Evolutionary conservation across 2,113 vertebrate species (phyloP).

Genomic region (Channa maculata): DNA sequence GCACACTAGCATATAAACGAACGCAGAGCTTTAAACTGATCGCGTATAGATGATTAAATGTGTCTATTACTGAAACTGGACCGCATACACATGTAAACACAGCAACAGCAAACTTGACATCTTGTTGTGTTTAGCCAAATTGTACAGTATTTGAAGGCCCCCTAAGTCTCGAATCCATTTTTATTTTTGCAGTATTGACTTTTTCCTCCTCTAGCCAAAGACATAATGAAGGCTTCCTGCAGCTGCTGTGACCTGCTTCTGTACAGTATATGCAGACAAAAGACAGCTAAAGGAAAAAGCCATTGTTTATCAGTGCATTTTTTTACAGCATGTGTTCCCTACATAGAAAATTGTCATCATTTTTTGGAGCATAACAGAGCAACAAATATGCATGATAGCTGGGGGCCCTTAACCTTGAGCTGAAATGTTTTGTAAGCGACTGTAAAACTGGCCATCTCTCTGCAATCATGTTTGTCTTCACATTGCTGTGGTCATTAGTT

Average conservation of each 20-base stretch:
- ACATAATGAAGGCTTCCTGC: constrained; percentile 81
- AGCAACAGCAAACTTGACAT: constrained; percentile 66
- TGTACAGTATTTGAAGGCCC: constrained; percentile 76
- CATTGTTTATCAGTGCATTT: constrained; percentile 62
- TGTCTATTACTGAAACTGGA: constrained; percentile 36
- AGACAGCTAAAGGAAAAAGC: constrained; percentile 54
- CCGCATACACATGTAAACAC: constrained; percentile 54
- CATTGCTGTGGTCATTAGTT: constrained; percentile 64
- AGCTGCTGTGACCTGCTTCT: constrained; percentile 74
- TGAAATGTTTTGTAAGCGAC: constrained; percentile 45
- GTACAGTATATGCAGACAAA: constrained; percentile 73
- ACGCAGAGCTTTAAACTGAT: constrained; percentile 37
- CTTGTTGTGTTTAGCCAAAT: constrained; percentile 69
- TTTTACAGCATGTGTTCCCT: constrained; percentile 35
- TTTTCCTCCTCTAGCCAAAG: constrained; percentile 76
- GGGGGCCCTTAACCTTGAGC: constrained; percentile 57
- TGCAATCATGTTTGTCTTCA: constrained; percentile 54
- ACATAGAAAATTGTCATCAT: constrained; percentile 56
- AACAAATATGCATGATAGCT: constrained; percentile 28
- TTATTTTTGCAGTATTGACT: constrained; percentile 83
- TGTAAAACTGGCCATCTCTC: constrained; percentile 43
- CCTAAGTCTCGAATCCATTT: constrained; percentile 80
- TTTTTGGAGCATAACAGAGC: constrained; percentile 43
- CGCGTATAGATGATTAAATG: constrained; percentile 51
- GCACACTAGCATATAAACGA: constrained; percentile 25